Evolutionary conservation across 2,797 vertebrate species (phyloP).

Genomic region (Tapirus indicus): DNA sequence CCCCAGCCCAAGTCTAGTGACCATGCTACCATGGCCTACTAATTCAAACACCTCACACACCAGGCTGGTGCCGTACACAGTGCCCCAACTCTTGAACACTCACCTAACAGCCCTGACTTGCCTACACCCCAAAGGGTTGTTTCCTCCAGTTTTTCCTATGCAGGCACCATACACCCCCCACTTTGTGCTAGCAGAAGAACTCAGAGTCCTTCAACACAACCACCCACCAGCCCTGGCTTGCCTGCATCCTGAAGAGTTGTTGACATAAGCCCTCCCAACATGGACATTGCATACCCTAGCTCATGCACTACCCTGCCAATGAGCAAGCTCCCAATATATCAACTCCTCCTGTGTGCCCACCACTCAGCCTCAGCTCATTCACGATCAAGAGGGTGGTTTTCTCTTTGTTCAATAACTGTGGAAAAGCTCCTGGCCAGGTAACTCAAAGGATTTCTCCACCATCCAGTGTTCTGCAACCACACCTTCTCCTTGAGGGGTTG

Average conservation of each 20-base stretch:
- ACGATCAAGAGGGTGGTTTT: neutral
- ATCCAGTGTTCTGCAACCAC: neutral
- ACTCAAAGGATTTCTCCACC: neutral
- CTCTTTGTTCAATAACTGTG: neutral
- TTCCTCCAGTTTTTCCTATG: neutral
- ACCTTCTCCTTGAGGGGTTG: neutral
- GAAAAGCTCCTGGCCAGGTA: neutral
- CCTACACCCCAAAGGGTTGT: accelerated
- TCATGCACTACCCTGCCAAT: neutral
- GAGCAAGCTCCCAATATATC: neutral
- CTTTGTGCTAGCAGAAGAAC: neutral
- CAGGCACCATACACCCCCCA: neutral
- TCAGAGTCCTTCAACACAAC: neutral
- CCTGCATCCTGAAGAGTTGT: neutral
- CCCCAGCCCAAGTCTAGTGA: neutral
- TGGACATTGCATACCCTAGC: neutral
- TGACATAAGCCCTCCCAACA: neutral
- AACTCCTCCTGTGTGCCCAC: neutral
- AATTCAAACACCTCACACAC: neutral
- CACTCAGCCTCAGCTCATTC: neutral
- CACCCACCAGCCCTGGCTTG: neutral
- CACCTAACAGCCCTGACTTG: neutral
- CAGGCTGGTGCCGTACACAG: neutral
- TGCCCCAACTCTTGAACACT: neutral
- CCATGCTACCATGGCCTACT: neutral